Evolutionary conservation across 2,888 invertebrate species (phyloP), one percentile per base, ranked within the genome.

Genomic region (Thymelicus sylvestris): DNA sequence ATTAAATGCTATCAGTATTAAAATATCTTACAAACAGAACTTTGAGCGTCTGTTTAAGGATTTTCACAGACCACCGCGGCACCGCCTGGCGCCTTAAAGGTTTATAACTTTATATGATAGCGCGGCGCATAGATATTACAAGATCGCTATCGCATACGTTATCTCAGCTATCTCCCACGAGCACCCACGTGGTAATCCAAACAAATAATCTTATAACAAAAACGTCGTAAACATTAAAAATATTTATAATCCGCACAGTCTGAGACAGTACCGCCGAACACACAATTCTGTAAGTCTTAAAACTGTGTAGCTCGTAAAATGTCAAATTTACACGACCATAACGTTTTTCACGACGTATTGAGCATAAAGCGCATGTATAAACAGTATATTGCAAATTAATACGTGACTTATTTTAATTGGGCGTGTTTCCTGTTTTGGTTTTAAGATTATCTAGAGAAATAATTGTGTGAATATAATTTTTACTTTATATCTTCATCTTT

Each of bases 311-410:
- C 67, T 71, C 71, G 85, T 88, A 85, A 88, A 88, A 85, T 80
- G 80, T 79, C 80, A 83, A 83, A 85, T 86, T 86, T 85, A 87
- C 84, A 85, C 79, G 81, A 83, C 82, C 80, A 84, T 84, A 83
- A 86, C 77, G 78, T 74, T 70, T 76, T 79, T 83, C 81, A 84
- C 80, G 82, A 83, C 83, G 80, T 78, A 79, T 74, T 76, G 75
- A 79, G 72, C 79, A 83, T 86, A 85, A 85, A 86, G 66, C 63
- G 62, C 61, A 64, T 71, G 41, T 63, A 71, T 66, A 61, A 70
- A 70, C 44, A 31, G 60, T 52, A 41, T 71, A 78, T 81, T 83
- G 85, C 82, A 80, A 86, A 87, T 84, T 84, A 82, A 86, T 81
- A 79, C 79, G 81, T 83, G 83, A 76, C 83, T 84, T 81, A 86